Percentiles rank a stretch among this genome's conserved stretches.
These are phyloP conservation scores for Cheilosia variabilis DNA, from an alignment of 2,888 invertebrate species.

Conservation along the genomic window DNA sequence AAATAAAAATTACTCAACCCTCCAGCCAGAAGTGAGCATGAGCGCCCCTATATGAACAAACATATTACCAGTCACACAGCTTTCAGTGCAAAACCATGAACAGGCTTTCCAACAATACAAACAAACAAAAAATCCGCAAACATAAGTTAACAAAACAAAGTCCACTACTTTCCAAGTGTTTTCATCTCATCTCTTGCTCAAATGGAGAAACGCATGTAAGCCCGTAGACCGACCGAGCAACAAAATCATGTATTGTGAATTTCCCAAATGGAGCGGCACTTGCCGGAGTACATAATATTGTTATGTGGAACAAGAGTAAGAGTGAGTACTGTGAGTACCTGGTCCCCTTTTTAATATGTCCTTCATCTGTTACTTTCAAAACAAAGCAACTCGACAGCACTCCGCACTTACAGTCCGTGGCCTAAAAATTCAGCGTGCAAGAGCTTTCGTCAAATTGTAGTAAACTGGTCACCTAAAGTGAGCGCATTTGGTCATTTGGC, in stretches of 20 bases:
- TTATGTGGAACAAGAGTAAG: conserved; percentile 50
- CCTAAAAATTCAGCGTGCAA: conserved; percentile 30
- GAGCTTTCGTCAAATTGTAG: conserved; percentile 31
- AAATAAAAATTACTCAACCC: conserved; percentile 36
- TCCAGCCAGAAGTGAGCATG: not conserved
- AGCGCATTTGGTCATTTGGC: conserved; percentile 45
- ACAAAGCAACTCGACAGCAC: conserved; percentile 9
- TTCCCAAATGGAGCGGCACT: conserved; percentile 40
- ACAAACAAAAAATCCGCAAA: conserved; percentile 10
- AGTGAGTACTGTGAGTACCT: conserved; percentile 7
- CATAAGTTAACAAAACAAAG: not conserved
- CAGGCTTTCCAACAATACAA: conserved; percentile 35
- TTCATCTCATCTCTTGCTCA: conserved; percentile 11
- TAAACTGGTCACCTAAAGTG: conserved; percentile 33
- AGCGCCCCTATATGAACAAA: not conserved
- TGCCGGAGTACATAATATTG: conserved; percentile 2
- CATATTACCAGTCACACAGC: conserved; percentile 23
- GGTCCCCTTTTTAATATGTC: conserved; percentile 31
- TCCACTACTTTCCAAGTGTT: conserved; percentile 40
- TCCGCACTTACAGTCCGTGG: conserved; percentile 49
- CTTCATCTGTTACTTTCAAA: conserved; percentile 43
- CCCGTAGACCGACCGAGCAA: not conserved
- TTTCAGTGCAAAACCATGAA: conserved; percentile 16
- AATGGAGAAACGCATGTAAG: conserved; percentile 30
- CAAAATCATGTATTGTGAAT: conserved; percentile 19